Conservation (phyloP, 2,888 invertebrate species). For the Eledone cirrhosa region DNA sequence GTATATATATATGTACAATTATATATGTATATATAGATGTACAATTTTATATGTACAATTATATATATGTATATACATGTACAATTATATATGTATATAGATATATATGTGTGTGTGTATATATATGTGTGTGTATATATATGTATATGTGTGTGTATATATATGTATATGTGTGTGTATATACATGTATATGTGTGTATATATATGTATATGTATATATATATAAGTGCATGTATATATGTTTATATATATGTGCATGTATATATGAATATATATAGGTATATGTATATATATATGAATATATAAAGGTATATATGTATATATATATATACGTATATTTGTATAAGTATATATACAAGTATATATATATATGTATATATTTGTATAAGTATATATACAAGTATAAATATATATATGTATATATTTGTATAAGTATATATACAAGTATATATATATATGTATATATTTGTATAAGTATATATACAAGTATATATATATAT, state of each 20-base stretch:
- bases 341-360: background rate
- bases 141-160: background rate
- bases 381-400: background rate
- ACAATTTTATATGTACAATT: too few species aligned
- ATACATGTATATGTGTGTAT: background rate
- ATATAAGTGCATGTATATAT: background rate
- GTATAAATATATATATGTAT: too few species aligned
- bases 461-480: conserved; percentile 10
- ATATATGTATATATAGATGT: too few species aligned
- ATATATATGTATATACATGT: too few species aligned
- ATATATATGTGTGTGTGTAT: background rate
- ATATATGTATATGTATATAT: background rate
- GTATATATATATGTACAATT: too few species aligned
- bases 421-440: background rate
- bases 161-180: background rate
- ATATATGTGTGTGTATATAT: background rate
- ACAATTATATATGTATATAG: too few species aligned
- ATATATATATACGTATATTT: background rate
- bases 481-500: conserved; percentile 15
- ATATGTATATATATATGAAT: background rate
- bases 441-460: background rate
- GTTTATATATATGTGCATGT: background rate
- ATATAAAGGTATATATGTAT: background rate
- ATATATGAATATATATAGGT: background rate
- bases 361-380: background rate